Evolutionary conservation across 2,888 invertebrate genomes (phyloP).

Genomic region (Brenthis ino): DNA sequence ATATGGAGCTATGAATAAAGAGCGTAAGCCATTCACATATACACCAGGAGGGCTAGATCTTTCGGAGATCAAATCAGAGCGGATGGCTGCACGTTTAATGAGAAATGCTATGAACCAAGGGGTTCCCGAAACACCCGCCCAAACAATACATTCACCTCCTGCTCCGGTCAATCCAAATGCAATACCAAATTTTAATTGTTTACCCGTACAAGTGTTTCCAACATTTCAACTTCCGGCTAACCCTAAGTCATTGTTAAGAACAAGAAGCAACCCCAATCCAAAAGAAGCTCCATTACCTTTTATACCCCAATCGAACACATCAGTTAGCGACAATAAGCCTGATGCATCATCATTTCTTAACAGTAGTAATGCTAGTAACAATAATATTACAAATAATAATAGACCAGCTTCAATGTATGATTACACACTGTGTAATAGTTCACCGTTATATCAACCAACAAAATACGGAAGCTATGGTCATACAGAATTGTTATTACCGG

Average conservation of each 20-base stretch:
- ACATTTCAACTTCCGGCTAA: conserved; percentile 87
- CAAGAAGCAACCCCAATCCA: conserved; percentile 65
- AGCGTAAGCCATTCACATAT: conserved; percentile 97
- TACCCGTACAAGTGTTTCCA: conserved; percentile 80
- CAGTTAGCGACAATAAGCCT: conserved; percentile 35
- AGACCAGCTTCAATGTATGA: conserved; percentile 58
- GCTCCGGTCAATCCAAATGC: conserved; percentile 72
- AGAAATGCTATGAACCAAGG: conserved; percentile 85
- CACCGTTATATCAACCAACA: conserved; percentile 42
- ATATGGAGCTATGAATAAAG: conserved; percentile 94
- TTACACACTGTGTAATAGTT: conserved; percentile 45
- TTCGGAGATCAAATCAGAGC: conserved; percentile 94
- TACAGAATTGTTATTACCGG: conserved; percentile 50
- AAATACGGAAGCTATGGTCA: conserved; percentile 53
- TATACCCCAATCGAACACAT: conserved; percentile 42
- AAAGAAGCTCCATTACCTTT: conserved; percentile 51
- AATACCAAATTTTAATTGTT: conserved; percentile 73
- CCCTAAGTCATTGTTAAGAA: conserved; percentile 81
- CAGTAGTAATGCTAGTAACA: conserved; percentile 36
- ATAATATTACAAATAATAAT: conserved; percentile 48
- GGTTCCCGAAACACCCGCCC: conserved; percentile 84
- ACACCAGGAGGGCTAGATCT: conserved; percentile 96
- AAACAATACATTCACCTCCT: conserved; percentile 73
- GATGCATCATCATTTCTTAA: conserved; percentile 41
- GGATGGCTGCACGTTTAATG: conserved; percentile 90